These are phyloP conservation scores for Phanerotoma sp. DNA, from an alignment of 2,888 invertebrate species.

Conservation along the genomic window DNA sequence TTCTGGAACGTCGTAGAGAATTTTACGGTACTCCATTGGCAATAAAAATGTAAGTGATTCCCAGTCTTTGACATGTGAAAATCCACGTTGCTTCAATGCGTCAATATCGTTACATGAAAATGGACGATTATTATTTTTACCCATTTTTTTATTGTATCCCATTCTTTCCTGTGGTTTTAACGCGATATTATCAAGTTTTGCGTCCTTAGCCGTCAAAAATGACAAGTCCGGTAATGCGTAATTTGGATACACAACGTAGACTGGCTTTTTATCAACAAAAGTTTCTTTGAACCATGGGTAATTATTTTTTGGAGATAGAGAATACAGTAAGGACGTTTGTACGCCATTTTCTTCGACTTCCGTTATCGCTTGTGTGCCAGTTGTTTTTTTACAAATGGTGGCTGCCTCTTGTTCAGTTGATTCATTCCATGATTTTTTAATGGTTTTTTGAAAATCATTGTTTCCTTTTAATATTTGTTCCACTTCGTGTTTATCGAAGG, in stretches of 20 bases:
- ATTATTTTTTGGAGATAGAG: conserved; percentile 45
- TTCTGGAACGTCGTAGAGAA: conserved; percentile 80
- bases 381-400: conserved; percentile 42
- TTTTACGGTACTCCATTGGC: conserved; percentile 79
- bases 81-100: conserved; percentile 75
- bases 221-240: conserved; percentile 87
- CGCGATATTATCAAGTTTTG: conserved; percentile 67
- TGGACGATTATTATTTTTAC: conserved; percentile 62
- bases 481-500: conserved; percentile 44
- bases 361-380: conserved; percentile 46
- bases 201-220: conserved; percentile 63
- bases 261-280: conserved; percentile 64
- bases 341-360: conserved; percentile 53
- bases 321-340: conserved; percentile 53
- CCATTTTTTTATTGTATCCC: conserved; percentile 55
- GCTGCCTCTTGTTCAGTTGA: conserved; percentile 27
- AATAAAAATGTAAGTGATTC: conserved; percentile 86
- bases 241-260: conserved; percentile 88
- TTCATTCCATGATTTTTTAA: conserved; percentile 31
- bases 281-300: conserved; percentile 44
- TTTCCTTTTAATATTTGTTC: conserved; percentile 15
- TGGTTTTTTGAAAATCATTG: conserved; percentile 19
- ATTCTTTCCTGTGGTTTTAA: conserved; percentile 67
- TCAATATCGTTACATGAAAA: conserved; percentile 83
- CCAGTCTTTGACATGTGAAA: conserved; percentile 89